Evolutionary conservation across 2,888 invertebrate species (phyloP), one percentile per base, ranked within the genome.

Genomic region (Adineta ricciae): DNA sequence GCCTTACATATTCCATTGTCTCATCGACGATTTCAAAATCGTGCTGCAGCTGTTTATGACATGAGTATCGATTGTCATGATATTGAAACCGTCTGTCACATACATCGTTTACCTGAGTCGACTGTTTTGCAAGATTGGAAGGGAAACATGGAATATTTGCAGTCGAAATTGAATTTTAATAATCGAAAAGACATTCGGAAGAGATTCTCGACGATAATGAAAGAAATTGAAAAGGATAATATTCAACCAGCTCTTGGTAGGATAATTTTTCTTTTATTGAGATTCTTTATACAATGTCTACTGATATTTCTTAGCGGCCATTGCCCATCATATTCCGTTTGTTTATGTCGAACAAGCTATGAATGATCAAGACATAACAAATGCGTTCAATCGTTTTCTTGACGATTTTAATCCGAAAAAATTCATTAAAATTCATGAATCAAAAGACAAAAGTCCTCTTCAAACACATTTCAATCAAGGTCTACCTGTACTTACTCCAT

Each of bases 1-100:
- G 36, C 73, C 36, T 24, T 24, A 24, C 38, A 41, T 41, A 38
- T 73, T 24, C 73, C 73, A 73, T 1, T 41, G 24, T 38, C 38
- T 73, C 38, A 73, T 73, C 73, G 41, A 36, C 73, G 73, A 41
- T 73, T n/a, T 38, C 73, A 73, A 41, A 73, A 73, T 73, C 73
- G 73, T 73, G 73, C 73, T 73, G 73, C 73, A 73, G 73, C 73
- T 24, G 73, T 73, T 8, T 73, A 73, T 73, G 73, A 73, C 24
- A 41, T 41, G 24, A 38, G 38, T 41, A 73, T 73, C 21, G 38
- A 73, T 41, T 73, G 73, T 73, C 41, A 38, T 73, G 73, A 73
- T 73, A 36, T 73, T 38, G 41, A 73, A 24, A 73, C 41, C 8
- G 11, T 73, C 11, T 73, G 73, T 41, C 73, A 73, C 24, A 36